Evolutionary conservation across 2,888 invertebrate genomes (phyloP).

Genomic region (Creontiades dilutus): DNA sequence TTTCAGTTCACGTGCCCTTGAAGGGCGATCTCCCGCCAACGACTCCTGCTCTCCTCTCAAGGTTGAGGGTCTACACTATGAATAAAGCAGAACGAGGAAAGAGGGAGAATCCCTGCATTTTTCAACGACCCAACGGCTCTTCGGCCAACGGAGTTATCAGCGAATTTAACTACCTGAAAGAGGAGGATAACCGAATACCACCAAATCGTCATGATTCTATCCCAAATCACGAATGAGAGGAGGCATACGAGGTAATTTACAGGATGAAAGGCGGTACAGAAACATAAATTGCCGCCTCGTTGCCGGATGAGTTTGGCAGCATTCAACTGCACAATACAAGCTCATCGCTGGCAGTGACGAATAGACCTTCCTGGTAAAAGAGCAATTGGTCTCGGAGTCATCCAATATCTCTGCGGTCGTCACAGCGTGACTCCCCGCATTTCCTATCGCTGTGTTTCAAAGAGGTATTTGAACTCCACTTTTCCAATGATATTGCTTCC

Average conservation of each 20-base stretch:
- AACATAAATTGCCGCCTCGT: too few species aligned
- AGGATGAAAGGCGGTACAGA: too few species aligned
- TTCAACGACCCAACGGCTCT: neutral
- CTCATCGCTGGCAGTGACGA: too few species aligned
- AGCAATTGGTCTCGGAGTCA: constrained; percentile 39
- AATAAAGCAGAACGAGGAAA: neutral
- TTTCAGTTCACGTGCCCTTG: constrained; percentile 35
- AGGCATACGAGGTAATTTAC: too few species aligned
- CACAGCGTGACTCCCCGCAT: constrained; percentile 32
- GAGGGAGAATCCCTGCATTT: constrained; percentile 17
- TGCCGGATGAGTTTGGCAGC: too few species aligned
- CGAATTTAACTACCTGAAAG: too few species aligned
- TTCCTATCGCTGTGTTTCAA: neutral
- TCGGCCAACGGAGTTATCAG: too few species aligned
- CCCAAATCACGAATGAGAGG: too few species aligned
- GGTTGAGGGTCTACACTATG: constrained; percentile 12
- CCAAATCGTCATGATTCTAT: too few species aligned
- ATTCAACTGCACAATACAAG: too few species aligned
- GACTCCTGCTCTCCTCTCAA: neutral
- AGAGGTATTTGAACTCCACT: constrained; percentile 49
- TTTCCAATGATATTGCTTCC: neutral
- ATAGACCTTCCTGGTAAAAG: constrained; percentile 13
- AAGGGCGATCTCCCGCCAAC: constrained; percentile 36
- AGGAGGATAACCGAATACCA: too few species aligned
- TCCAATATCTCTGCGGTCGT: constrained; percentile 10